Base-by-base conservation (phyloP, 2,888 invertebrate species). In the Ormyrus pomaceus region DNA sequence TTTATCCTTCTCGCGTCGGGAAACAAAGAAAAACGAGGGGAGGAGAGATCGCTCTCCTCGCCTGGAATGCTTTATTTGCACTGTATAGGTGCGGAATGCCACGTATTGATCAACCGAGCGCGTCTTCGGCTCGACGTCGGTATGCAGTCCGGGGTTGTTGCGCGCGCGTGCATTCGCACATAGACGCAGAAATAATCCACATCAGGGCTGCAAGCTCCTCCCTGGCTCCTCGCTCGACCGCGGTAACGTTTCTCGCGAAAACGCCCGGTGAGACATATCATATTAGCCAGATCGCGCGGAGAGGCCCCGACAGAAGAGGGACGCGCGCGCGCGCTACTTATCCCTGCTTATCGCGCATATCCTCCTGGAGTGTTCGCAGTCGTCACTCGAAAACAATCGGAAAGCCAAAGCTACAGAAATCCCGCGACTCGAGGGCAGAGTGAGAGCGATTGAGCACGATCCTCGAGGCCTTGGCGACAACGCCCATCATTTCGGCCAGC, bases 371-470 rank as follows among this genome's bases (percentile, higher is more conserved):
- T 34, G 34, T 34, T 34, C 4, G 34, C 45, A 13, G 19, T 48
- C 13, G 64, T 87, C 80, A 87, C 83, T 90, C 87, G 84, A 90
- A 87, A 83, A 90, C 85, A 84, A 89, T 84, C 83, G 88, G 84
- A 81, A 90, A 89, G 86, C 88, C 87, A 86, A 89, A 89, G 85
- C 87, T 89, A 86, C 87, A 88, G 82, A 88, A 86, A 83, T 89
- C 86, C 83, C 86, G 87, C 84, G 87, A 86, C 84, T 88, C 88
- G 86, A 89, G 84, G 84, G 87, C 86, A 84, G 87, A 86, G 84
- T 89, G 86, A 79, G 90, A 88, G 85, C 87, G 88, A 84, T 84
- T 85, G 76, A 89, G 85, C 82, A 89, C 84, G 83, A 83, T 87
- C 82, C 86, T 88, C 78, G 90, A 89, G 82, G 88, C 86, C 84